Percentiles rank a stretch among this genome's conserved stretches.
These are phyloP conservation scores for Phenacoccus solenopsis DNA, from an alignment of 1,140 invertebrate species.

Conservation along the genomic window DNA sequence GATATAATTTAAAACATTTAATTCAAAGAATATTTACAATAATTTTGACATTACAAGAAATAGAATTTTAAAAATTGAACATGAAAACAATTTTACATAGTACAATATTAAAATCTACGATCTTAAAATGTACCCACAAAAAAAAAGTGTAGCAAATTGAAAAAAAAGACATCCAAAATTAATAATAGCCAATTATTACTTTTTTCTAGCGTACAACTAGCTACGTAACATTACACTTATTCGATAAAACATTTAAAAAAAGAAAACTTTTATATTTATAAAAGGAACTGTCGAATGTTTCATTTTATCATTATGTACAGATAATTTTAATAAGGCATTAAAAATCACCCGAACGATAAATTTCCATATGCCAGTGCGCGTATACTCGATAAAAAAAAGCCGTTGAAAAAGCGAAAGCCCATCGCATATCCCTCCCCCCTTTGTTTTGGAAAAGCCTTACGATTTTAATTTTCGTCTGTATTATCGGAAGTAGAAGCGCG, in stretches of 20 bases:
- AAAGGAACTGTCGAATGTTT: conserved; percentile 16
- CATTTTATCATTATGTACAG: neutral
- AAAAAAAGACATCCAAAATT: neutral
- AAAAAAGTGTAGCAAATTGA: neutral
- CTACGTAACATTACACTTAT: conserved; percentile 11
- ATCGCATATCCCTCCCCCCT: too few relatives aligned
- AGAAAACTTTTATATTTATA: conserved; percentile 11
- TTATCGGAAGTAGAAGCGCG: too few relatives aligned
- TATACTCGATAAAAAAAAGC: neutral
- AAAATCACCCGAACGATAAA: neutral
- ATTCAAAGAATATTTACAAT: conserved; percentile 18
- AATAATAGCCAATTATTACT: neutral
- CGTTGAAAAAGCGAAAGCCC: too few relatives aligned
- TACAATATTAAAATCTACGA: conserved; percentile 8
- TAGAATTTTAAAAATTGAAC: conserved; percentile 4
- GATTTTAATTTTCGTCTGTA: too few relatives aligned
- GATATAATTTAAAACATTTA: conserved; percentile 16
- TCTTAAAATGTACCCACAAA: conserved; percentile 15
- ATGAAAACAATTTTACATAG: conserved; percentile 16
- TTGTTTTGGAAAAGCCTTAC: too few relatives aligned
- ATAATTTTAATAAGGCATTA: neutral
- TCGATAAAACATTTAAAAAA: neutral
- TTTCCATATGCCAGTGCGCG: neutral
- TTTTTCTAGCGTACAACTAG: neutral
- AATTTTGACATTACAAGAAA: conserved; percentile 13